Evolutionary conservation across 2,113 vertebrate genomes (phyloP).

Genomic region (Pelecanus crispus): DNA sequence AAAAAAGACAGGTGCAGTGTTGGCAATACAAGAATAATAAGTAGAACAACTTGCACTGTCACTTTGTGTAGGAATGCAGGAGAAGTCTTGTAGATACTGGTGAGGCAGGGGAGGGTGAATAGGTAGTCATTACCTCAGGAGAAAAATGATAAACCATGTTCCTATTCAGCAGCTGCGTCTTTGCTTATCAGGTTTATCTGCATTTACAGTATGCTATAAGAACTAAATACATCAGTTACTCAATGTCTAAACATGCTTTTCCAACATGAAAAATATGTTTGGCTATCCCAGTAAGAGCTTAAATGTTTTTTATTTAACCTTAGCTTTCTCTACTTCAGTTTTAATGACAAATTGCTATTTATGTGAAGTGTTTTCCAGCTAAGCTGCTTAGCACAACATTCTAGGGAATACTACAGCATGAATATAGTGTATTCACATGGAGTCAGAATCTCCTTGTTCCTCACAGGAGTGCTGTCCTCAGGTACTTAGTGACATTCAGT

Average conservation of each 20-base stretch:
- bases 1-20: neutral
- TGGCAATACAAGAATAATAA: constrained; percentile 31
- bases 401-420: neutral
- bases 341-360: constrained; percentile 24
- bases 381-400: neutral
- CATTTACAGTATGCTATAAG: neutral
- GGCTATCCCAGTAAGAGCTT: constrained; percentile 8
- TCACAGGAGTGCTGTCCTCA: neutral
- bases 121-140: neutral
- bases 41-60: constrained; percentile 10
- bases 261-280: constrained; percentile 6
- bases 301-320: constrained; percentile 48
- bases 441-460: neutral
- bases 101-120: neutral
- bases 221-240: constrained; percentile 2
- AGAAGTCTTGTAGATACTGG: neutral
- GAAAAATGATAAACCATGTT: constrained; percentile 7
- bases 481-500: neutral
- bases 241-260: neutral
- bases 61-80: neutral
- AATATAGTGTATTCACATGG: neutral
- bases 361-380: neutral
- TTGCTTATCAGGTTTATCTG: constrained; percentile 13
- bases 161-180: neutral
- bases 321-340: neutral